Conservation (phyloP, 2,888 invertebrate genomes). For the Drosophila pseudotakahashii region DNA sequence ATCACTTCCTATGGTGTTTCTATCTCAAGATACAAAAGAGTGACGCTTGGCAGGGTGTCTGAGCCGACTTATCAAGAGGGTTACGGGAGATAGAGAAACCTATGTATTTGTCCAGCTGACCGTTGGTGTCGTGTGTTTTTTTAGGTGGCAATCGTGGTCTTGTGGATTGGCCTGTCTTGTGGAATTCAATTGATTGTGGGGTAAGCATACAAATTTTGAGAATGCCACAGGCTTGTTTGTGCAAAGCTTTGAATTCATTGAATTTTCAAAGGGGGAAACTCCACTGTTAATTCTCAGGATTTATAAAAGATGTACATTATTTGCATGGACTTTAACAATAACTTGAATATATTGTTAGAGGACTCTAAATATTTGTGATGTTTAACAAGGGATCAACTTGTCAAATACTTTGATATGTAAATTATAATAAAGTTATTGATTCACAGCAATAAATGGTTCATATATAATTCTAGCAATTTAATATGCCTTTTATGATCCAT, state of each 20-base stretch:
- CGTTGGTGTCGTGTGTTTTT: constrained; percentile 8
- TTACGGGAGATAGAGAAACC: background rate
- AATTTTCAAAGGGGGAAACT: background rate
- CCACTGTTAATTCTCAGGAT: background rate
- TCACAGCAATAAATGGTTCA: no score
- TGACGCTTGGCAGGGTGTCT: constrained; percentile 18
- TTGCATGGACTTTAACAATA: background rate
- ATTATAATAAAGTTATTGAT: no score
- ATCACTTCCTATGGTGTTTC: background rate
- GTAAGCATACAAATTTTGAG: constrained; percentile 56
- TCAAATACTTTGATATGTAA: no score
- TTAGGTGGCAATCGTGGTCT: constrained; percentile 31
- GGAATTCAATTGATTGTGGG: constrained; percentile 56
- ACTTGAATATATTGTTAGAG: background rate
- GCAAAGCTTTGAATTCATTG: constrained; percentile 13
- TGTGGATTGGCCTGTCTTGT: constrained; percentile 14
- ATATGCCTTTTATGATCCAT: constrained; percentile 17
- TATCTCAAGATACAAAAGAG: background rate
- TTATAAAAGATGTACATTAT: background rate
- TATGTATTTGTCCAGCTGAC: constrained; percentile 42
- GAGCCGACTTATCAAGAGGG: constrained; percentile 21
- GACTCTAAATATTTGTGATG: background rate
- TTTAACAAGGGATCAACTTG: no score
- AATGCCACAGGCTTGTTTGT: constrained; percentile 41
- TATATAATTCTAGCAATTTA: background rate